Base-by-base conservation (phyloP, 1,140 invertebrate genomes). In the Camponotus vicinus region DNA sequence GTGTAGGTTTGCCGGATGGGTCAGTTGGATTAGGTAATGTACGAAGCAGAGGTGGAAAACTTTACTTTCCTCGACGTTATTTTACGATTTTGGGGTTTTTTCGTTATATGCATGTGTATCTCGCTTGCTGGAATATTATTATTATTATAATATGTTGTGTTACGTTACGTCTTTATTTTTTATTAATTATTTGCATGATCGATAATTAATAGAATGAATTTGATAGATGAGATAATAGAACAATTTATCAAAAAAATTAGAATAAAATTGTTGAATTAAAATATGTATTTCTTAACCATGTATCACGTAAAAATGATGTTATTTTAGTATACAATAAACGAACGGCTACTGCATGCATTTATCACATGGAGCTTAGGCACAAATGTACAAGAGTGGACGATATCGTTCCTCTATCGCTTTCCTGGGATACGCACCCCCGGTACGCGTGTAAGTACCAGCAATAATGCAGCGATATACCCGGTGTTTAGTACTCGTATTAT, bases 401-500 rank as follows among this genome's bases (percentile, higher is more conserved):
- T 37, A 83, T 63, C n/a, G 40, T 69, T 11, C 37, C 3, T 71
- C 32, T 40, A 27, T 45, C 66, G 45, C 83, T 88, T 89, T 59
- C 75, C 87, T 40, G 79, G 77, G 76, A 67, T 75, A 57, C 18
- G 9, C 57, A 59, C 27, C 32, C 59, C 52, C 27, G 49, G 55
- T 80, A 77, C 80, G 59, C 89, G 85, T 84, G 86, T 88, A 89
- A 85, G 80, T 83, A 92, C 87, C 67, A 87, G 92, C 87, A 93
- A 93, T 93, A 93, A 93, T 91, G 90, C 90, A 88, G 85, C 89
- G 88, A 92, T 92, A 89, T 45, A 75, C 32, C 76, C 76, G 27
- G 67, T 86, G 91, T 93, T 93, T 93, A 93, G 91, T 93, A 91
- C 89, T 91, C 91, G 93, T 92, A 94, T 94, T 94, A 94, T 94